These are phyloP conservation scores for Linyphia triangularis DNA, from an alignment of 2,888 invertebrate genomes.

Conservation along the genomic window DNA sequence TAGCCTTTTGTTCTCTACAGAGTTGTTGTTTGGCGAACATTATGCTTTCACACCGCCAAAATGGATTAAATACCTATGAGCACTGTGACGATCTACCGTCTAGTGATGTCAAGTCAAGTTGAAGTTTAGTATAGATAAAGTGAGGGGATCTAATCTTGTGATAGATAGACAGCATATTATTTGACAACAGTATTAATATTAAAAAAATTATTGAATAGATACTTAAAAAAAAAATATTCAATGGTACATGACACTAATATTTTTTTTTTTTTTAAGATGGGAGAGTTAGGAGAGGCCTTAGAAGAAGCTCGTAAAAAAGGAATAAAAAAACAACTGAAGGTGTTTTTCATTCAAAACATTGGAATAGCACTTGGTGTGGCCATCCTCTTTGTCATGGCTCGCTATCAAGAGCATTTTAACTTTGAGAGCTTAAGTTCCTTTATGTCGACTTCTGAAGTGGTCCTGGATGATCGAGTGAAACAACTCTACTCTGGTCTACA, in stretches of 20 bases:
- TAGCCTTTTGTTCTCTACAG: no score
- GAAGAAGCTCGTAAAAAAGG: constrained; percentile 80
- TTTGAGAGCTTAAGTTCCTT: constrained; percentile 77
- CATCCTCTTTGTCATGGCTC: constrained; percentile 80
- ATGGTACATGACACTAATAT: not conserved
- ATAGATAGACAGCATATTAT: no score
- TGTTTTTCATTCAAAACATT: constrained; percentile 81
- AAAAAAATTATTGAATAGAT: not conserved
- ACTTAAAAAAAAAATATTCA: not conserved
- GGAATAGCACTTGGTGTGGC: constrained; percentile 80
- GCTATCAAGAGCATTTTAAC: constrained; percentile 80
- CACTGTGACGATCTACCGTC: no score
- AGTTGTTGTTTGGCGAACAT: no score
- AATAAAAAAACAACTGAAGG: constrained; percentile 78
- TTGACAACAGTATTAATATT: not conserved
- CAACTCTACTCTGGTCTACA: constrained; percentile 63
- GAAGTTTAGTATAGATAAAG: no score
- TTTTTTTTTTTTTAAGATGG: constrained; percentile 79
- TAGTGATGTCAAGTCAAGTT: no score
- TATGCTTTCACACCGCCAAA: no score
- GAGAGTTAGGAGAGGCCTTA: constrained; percentile 81
- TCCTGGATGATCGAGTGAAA: constrained; percentile 54
- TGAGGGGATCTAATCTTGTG: no score
- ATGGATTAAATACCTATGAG: no score
- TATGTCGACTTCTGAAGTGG: constrained; percentile 46